Conservation (phyloP, 2,797 vertebrate species). For the Ceryle rudis region DNA sequence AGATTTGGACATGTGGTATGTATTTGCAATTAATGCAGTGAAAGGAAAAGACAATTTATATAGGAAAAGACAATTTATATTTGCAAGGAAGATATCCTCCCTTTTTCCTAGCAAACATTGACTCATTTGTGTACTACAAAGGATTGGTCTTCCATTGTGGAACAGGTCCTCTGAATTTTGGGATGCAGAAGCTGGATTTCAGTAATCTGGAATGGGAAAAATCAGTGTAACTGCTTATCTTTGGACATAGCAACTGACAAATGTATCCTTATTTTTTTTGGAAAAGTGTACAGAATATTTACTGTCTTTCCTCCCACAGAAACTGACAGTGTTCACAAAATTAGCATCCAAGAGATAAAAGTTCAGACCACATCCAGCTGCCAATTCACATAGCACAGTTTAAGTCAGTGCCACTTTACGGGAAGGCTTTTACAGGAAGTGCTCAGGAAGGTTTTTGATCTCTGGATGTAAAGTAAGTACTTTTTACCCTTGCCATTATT, state of each 20-base stretch:
- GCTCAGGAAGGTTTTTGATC: constrained; percentile 53
- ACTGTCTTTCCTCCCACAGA: not conserved
- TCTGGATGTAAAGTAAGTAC: constrained; percentile 49
- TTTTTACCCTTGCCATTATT: constrained; percentile 56
- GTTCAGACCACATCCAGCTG: constrained; percentile 36
- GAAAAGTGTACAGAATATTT: not conserved
- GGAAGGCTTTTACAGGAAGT: constrained; percentile 60
- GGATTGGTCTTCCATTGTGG: not conserved
- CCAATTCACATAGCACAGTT: constrained; percentile 14
- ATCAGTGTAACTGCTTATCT: not conserved
- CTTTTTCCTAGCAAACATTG: not conserved
- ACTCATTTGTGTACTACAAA: not conserved
- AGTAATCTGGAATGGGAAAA: not conserved
- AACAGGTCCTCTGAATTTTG: not conserved
- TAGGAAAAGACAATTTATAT: not conserved
- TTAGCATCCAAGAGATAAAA: constrained; percentile 55
- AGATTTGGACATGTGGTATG: not conserved
- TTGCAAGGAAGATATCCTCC: not conserved
- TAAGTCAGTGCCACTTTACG: constrained; percentile 8
- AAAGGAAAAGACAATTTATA: not conserved
- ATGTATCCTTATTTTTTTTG: not conserved
- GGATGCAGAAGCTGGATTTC: not conserved
- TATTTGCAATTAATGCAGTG: not conserved
- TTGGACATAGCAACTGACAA: not conserved
- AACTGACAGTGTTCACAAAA: constrained; percentile 35